Percentiles rank a stretch among this genome's conserved stretches.
phyloP scores from a whole-genome alignment of 2,888 invertebrate genomes.

The Endomychus coccineus region DNA sequence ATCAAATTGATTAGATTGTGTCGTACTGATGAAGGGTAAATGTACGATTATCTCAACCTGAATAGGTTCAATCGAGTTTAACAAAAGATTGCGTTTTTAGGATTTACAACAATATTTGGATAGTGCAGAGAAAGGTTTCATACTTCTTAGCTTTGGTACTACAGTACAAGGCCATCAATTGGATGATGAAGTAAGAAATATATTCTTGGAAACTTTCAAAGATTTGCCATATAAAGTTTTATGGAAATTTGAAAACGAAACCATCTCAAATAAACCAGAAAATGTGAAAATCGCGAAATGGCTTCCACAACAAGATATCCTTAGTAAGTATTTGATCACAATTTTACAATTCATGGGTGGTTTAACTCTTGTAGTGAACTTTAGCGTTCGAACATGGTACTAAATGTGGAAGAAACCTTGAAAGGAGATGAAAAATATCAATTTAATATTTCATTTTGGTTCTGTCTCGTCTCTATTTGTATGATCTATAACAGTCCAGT shows the following conservation, averaged over 20 bases:
- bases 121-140: slow-evolving; percentile 33
- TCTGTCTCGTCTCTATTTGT: no score
- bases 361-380: no score
- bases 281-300: slow-evolving; percentile 39
- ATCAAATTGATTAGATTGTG: no score
- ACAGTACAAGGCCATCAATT: slow-evolving; percentile 35
- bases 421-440: no score
- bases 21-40: no score
- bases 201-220: slow-evolving; percentile 34
- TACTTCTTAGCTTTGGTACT: slow-evolving; percentile 43
- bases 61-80: no score
- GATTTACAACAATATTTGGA: slow-evolving; percentile 36
- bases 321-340: slow-evolving; percentile 25
- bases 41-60: no score
- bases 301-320: slow-evolving; percentile 36
- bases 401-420: no score
- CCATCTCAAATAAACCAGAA: slow-evolving; percentile 24
- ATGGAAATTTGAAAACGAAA: slow-evolving; percentile 41
- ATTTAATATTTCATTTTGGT: no score
- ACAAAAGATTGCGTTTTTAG: slow-evolving; percentile 25
- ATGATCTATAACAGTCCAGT: no score
- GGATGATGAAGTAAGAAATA: slow-evolving; percentile 26
- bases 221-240: slow-evolving; percentile 38
- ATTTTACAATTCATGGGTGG: no score
- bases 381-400: no score